Conservation (phyloP, 2,888 invertebrate genomes). For the Drosophila antonietae region DNA sequence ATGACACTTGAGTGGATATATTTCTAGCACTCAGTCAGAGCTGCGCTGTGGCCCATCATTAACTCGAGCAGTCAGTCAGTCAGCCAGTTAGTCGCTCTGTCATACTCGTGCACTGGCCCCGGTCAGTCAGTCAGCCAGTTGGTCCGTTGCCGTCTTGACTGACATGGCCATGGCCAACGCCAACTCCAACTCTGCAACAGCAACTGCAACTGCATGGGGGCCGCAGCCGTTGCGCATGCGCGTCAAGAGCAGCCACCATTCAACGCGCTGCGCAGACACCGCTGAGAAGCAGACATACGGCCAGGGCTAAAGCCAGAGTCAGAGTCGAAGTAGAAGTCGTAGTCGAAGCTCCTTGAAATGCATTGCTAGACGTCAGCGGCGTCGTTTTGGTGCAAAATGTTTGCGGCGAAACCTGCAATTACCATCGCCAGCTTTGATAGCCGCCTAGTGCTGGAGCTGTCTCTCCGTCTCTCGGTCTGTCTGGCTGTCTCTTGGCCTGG, state of each 20-base stretch:
- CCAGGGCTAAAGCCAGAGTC: background rate
- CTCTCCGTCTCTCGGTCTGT: background rate
- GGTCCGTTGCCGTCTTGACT: constrained; percentile 46
- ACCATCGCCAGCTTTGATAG: constrained; percentile 82
- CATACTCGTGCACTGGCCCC: constrained; percentile 33
- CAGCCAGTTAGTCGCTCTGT: constrained; percentile 40
- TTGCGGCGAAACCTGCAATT: constrained; percentile 81
- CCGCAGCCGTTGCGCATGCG: constrained; percentile 66
- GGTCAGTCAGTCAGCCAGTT: constrained; percentile 39
- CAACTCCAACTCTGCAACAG: background rate
- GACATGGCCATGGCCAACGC: constrained; percentile 51
- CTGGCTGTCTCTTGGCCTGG: too few species aligned
- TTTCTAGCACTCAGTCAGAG: constrained; percentile 38
- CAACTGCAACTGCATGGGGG: constrained; percentile 13
- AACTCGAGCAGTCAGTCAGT: constrained; percentile 72
- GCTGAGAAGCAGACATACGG: constrained; percentile 25
- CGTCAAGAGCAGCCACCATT: constrained; percentile 67
- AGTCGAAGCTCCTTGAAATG: constrained; percentile 42
- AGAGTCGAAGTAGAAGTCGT: background rate
- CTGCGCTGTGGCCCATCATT: constrained; percentile 67
- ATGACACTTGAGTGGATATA: constrained; percentile 53
- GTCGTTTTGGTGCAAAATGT: constrained; percentile 79
- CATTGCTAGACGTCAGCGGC: constrained; percentile 41
- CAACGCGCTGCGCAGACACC: constrained; percentile 63
- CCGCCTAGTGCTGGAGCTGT: constrained; percentile 7